A percentile compares a stretch with the other conserved stretches of the same genome.
These are phyloP conservation scores for Acleris cristana DNA, from an alignment of 2,888 invertebrate genomes.

Conservation along the genomic window DNA sequence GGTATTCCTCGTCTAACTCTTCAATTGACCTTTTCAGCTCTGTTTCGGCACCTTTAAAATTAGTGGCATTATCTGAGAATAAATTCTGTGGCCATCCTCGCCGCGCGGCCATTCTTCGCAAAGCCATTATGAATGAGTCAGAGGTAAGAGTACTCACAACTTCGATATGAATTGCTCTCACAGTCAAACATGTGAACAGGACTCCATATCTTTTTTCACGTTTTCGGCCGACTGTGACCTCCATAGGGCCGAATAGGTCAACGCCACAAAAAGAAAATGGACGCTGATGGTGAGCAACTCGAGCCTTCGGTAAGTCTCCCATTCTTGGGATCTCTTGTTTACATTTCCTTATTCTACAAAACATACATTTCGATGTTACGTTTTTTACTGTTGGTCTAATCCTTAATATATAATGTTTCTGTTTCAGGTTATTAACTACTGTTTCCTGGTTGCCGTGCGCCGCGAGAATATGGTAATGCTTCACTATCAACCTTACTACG, in stretches of 20 bases:
- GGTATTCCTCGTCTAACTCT: too few species aligned
- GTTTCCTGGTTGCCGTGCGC: too few species aligned
- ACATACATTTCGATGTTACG: too few species aligned
- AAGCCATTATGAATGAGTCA: slow-evolving; percentile 1
- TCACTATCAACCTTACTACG: neutral
- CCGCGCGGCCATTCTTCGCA: slow-evolving; percentile 2
- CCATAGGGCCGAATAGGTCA: neutral
- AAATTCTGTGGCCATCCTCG: neutral
- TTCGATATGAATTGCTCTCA: neutral
- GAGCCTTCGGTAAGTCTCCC: too few species aligned
- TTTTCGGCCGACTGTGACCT: neutral
- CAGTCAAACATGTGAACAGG: slow-evolving; percentile 3
- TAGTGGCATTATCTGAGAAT: neutral
- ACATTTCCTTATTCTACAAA: too few species aligned
- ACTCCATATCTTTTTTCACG: slow-evolving; percentile 9
- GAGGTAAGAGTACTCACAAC: neutral
- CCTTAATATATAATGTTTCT: too few species aligned
- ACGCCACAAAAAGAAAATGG: slow-evolving; percentile 1
- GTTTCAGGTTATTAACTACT: too few species aligned
- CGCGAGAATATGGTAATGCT: neutral
- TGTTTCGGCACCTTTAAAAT: neutral
- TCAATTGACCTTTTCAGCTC: neutral
- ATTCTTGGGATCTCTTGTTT: too few species aligned
- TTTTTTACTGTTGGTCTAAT: too few species aligned
- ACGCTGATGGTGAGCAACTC: slow-evolving; percentile 7